Conservation (phyloP, 2,797 vertebrate genomes). For the Muscicapa striata region DNA sequence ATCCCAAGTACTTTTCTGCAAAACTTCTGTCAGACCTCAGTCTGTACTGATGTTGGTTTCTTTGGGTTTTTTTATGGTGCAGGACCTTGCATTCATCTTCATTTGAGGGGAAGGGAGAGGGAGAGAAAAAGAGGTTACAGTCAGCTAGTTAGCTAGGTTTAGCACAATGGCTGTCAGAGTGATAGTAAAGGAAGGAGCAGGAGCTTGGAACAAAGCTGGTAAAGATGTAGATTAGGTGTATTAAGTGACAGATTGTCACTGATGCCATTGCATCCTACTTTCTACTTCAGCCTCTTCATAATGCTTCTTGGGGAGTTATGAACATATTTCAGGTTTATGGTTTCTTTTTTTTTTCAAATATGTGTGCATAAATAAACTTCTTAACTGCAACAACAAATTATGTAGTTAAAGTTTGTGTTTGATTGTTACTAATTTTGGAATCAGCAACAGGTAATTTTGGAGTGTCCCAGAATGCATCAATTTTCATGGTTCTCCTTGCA, state of each 20-base stretch:
- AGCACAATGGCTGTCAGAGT: neutral
- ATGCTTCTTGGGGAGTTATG: neutral
- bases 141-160: neutral
- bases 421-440: neutral
- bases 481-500: neutral
- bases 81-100: neutral
- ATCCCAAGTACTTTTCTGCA: neutral
- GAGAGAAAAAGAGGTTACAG: neutral
- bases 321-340: neutral
- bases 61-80: neutral
- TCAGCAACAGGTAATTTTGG: neutral
- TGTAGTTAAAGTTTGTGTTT: neutral
- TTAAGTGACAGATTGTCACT: neutral
- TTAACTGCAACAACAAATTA: neutral
- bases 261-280: neutral
- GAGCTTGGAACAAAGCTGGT: neutral
- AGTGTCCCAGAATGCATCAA: neutral
- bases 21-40: neutral
- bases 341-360: neutral
- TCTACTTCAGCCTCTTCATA: neutral
- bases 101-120: neutral
- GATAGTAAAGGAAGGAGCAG: neutral
- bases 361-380: neutral
- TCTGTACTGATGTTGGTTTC: neutral
- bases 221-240: neutral